Evolutionary conservation across 2,888 invertebrate genomes (phyloP).

Genomic region (Graphium colonna): DNA sequence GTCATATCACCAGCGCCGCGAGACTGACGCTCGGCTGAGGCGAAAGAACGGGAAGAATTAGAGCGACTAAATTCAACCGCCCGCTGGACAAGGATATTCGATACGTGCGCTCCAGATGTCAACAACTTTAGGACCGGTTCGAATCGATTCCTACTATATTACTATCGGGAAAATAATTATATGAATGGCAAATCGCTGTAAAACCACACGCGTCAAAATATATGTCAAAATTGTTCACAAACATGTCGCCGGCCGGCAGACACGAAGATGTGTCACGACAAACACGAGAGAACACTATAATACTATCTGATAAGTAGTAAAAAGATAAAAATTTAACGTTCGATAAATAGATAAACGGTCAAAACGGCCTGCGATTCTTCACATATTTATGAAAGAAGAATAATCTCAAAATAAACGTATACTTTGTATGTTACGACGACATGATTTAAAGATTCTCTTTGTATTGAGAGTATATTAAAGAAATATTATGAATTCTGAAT

Average conservation of each 20-base stretch:
- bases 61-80: conserved; percentile 74
- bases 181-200: conserved; percentile 3
- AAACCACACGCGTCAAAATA: conserved; percentile 10
- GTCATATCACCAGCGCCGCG: conserved; percentile 64
- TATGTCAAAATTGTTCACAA: conserved; percentile 24
- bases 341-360: conserved; percentile 23
- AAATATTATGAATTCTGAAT: too few relatives aligned
- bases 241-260: conserved; percentile 23
- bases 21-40: conserved; percentile 48
- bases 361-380: conserved; percentile 1
- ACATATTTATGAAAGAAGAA: too few relatives aligned
- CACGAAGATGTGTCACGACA: conserved; percentile 9
- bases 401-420: too few relatives aligned
- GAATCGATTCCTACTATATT: conserved; percentile 33
- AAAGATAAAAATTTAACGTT: conserved; percentile 23
- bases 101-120: conserved; percentile 68
- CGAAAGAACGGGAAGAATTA: conserved; percentile 68
- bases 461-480: background rate
- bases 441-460: too few relatives aligned
- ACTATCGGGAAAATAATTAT: conserved; percentile 5
- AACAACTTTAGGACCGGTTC: conserved; percentile 61
- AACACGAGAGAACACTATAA: conserved; percentile 13
- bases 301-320: conserved; percentile 21
- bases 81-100: conserved; percentile 71
- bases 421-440: too few relatives aligned